Percentiles rank a stretch among this genome's conserved stretches.
These are phyloP conservation scores for Furcifer pardalis DNA, from an alignment of 2,797 vertebrate species.

Conservation along the genomic window DNA sequence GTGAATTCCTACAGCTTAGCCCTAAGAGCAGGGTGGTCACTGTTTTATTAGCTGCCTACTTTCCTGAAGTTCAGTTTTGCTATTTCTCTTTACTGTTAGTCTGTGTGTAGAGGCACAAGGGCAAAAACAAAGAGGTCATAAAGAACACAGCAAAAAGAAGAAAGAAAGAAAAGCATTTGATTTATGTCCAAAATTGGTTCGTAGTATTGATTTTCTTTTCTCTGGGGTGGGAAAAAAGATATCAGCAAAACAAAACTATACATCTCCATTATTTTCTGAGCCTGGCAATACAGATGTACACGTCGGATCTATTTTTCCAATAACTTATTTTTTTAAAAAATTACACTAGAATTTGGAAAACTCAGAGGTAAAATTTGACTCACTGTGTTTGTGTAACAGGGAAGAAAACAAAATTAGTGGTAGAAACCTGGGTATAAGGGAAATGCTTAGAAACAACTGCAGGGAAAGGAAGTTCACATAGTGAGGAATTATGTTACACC, in stretches of 20 bases:
- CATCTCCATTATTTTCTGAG: slow-evolving; percentile 76
- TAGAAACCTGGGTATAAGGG: slow-evolving; percentile 14
- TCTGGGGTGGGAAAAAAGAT: slow-evolving; percentile 41
- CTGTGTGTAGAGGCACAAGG: slow-evolving; percentile 64
- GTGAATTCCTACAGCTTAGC: not conserved
- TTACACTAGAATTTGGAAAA: slow-evolving; percentile 33
- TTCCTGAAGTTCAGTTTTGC: slow-evolving; percentile 52
- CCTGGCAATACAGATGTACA: slow-evolving; percentile 64
- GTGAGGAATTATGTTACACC: slow-evolving; percentile 59
- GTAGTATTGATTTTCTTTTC: slow-evolving; percentile 76
- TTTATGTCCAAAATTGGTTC: slow-evolving; percentile 74
- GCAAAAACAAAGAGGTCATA: slow-evolving; percentile 71
- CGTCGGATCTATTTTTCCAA: slow-evolving; percentile 64
- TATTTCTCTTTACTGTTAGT: slow-evolving; percentile 67
- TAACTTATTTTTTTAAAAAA: no score
- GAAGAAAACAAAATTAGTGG: slow-evolving; percentile 21
- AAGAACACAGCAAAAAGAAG: slow-evolving; percentile 73
- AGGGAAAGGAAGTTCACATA: slow-evolving; percentile 57
- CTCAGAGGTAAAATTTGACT: not conserved
- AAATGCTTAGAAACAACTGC: slow-evolving; percentile 52
- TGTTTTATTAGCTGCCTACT: slow-evolving; percentile 52
- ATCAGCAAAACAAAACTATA: slow-evolving; percentile 68
- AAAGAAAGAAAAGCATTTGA: no score
- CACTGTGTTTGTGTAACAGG: slow-evolving; percentile 28
- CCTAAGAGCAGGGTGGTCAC: slow-evolving; percentile 44